Evolutionary conservation across 2,113 vertebrate species (phyloP), one percentile per base, ranked within the genome.

Genomic region (Crotalus tigris): DNA sequence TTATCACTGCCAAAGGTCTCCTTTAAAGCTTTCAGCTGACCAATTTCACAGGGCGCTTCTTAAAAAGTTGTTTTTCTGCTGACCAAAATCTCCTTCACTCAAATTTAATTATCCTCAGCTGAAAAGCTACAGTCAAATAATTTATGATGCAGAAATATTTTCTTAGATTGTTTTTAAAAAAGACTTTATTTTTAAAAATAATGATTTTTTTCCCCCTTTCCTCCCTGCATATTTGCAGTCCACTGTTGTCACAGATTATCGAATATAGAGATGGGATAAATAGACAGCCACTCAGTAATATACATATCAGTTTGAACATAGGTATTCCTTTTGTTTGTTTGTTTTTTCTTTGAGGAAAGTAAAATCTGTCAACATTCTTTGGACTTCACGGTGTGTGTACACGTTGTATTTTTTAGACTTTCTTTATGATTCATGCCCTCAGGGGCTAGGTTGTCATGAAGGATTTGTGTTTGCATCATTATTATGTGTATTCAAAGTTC

Each of bases 81-180:
- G 88, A 94, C 94, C 86, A 95, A 95, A 94, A 95, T 24, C 92
- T 91, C 1, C 51, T 87, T 94, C 87, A 91, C 87, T 90, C 87
- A 96, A 96, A 95, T 94, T 94, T 96, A 95, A 96, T 95, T 94
- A 89, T 90, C 91, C 94, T 94, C 69, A 54, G 93, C 95, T 91
- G 92, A 87, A 94, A 88, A 93, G 94, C 58, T 64, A 85, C 17
- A 81, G 33, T 90, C 53, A 87, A 93, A 49, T 87, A 87, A 87
- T 93, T 93, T 87, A 90, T 87, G 44, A 90, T 90, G 93, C 92
- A 54, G 92, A 91, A 90, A 94, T 95, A 94, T 94, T 95, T 95
- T 93, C 87, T 53, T 64, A 49, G 91, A 86, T 44, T 61, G 93
- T 93, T 75, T 5, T 51, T 9, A 92, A 94, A 92, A 85, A 59